Evolutionary conservation across 2,797 vertebrate genomes (phyloP).

Genomic region (Vultur gryphus): DNA sequence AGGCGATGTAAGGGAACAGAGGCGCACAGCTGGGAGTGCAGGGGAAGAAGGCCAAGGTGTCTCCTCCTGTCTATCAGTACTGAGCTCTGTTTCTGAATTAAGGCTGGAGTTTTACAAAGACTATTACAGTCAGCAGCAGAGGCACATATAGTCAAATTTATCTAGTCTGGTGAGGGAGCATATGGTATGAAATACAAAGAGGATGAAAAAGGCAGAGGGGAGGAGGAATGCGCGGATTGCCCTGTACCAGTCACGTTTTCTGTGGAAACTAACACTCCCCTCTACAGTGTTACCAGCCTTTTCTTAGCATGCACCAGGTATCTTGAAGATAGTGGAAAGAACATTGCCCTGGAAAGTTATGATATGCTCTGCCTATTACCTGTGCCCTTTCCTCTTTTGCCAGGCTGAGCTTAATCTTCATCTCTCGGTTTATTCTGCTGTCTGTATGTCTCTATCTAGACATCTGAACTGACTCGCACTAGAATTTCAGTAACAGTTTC

Average conservation of each 20-base stretch:
- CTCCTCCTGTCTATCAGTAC: too few species aligned
- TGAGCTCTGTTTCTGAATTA: neutral
- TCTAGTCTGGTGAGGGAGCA: neutral
- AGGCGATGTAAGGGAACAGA: neutral
- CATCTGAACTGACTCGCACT: neutral
- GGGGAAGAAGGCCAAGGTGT: neutral
- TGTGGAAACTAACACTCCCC: neutral
- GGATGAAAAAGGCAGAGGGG: neutral
- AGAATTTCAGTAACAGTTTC: neutral
- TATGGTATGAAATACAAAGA: neutral
- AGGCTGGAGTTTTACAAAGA: neutral
- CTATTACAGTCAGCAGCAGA: neutral
- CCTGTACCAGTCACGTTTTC: neutral
- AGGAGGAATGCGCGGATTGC: neutral
- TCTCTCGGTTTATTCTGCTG: neutral
- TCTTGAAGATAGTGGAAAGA: neutral
- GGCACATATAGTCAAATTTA: too few species aligned
- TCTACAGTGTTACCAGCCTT: neutral
- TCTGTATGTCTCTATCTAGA: neutral
- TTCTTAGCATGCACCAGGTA: neutral
- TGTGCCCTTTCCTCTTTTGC: neutral
- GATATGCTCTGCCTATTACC: neutral
- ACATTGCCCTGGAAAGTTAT: neutral
- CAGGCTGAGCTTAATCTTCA: neutral
- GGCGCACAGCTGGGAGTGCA: accelerated